These are phyloP conservation scores for Orchesella cincta DNA, from an alignment of 1,140 invertebrate genomes.

Conservation along the genomic window DNA sequence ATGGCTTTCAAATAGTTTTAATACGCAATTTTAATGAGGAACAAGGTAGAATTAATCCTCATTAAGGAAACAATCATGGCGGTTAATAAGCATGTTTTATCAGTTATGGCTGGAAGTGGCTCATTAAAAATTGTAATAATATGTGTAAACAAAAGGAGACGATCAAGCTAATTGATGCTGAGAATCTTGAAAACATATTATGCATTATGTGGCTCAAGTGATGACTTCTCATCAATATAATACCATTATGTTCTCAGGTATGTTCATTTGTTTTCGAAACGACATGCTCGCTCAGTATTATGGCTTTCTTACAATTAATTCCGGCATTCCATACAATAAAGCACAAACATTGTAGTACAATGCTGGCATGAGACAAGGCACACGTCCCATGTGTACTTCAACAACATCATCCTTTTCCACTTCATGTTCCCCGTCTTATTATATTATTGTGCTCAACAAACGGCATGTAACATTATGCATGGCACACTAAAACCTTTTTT, in stretches of 20 bases:
- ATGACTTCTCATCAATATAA: slow-evolving; percentile 1
- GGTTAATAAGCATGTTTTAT: slow-evolving; percentile 7
- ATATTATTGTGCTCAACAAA: not conserved
- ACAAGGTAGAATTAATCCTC: slow-evolving; percentile 14
- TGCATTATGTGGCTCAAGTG: not conserved
- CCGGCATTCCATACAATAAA: not conserved
- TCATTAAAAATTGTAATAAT: slow-evolving; percentile 15
- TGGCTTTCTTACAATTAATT: not conserved
- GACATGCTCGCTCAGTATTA: not conserved
- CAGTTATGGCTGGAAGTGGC: not conserved
- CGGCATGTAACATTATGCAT: not conserved
- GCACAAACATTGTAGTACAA: not conserved
- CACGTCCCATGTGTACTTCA: not conserved
- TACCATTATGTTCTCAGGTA: not conserved
- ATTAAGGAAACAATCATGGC: slow-evolving; percentile 10
- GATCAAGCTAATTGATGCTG: not conserved
- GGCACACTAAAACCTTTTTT: not conserved
- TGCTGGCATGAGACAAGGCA: not conserved
- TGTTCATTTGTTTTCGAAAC: not conserved
- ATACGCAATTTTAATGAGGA: not conserved
- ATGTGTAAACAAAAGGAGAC: slow-evolving; percentile 2
- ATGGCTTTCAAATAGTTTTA: not conserved
- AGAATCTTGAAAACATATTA: not conserved
- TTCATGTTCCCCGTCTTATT: not conserved
- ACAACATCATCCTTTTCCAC: not conserved